phyloP scores from a whole-genome alignment of 1,140 invertebrate species.

The Pogonomyrmex barbatus region DNA sequence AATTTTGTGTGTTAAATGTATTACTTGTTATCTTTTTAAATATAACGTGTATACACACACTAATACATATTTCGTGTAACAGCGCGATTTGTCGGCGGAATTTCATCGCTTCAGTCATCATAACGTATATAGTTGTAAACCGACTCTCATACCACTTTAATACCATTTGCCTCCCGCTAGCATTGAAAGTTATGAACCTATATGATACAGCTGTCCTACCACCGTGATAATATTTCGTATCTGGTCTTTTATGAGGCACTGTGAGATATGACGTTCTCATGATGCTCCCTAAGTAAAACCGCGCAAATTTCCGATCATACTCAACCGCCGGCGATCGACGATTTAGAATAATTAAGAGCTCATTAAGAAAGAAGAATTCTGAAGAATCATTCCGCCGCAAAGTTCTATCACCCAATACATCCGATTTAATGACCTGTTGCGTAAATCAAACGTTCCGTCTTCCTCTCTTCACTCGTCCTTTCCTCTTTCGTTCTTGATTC shows the following conservation, averaged over 20 bases:
- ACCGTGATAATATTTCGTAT: not conserved
- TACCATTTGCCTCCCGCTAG: not conserved
- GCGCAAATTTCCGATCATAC: not conserved
- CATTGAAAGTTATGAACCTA: not conserved
- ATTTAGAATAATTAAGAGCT: slow-evolving; percentile 78
- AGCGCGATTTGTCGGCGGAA: slow-evolving; percentile 2
- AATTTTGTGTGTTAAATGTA: not conserved
- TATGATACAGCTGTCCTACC: not conserved
- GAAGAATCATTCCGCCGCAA: slow-evolving; percentile 69
- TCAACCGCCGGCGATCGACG: not conserved
- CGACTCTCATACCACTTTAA: not conserved
- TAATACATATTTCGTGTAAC: not conserved
- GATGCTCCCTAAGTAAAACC: slow-evolving; percentile 22
- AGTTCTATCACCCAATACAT: slow-evolving; percentile 75
- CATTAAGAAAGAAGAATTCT: slow-evolving; percentile 65
- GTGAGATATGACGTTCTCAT: not conserved
- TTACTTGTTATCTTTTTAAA: slow-evolving; percentile 1
- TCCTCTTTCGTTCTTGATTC: slow-evolving; percentile 16
- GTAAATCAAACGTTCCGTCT: slow-evolving; percentile 77
- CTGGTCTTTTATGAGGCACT: not conserved
- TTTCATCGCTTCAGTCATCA: not conserved
- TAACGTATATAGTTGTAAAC: slow-evolving; percentile 20
- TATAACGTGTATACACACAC: not conserved
- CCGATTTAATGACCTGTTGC: slow-evolving; percentile 78
- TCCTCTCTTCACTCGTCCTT: slow-evolving; percentile 22